phyloP scores from a whole-genome alignment of 2,888 invertebrate genomes.

The Scrobipalpa atriplicella region DNA sequence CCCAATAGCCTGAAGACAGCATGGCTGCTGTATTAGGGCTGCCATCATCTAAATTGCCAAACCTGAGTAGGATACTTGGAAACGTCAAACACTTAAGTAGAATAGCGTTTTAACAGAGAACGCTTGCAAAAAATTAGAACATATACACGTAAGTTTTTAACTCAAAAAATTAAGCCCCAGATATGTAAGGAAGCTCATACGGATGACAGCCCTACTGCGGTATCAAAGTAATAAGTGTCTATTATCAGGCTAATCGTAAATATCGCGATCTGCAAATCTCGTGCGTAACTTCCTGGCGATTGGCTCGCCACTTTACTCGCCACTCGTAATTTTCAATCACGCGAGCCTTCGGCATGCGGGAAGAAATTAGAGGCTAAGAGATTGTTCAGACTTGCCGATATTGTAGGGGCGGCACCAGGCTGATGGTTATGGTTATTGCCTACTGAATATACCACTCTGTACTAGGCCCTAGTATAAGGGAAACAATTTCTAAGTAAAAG shows the following conservation, averaged over 20 bases:
- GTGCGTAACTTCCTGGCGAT: constrained; percentile 30
- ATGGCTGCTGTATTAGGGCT: too few relatives aligned
- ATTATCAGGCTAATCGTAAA: constrained; percentile 18
- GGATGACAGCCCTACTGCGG: not conserved
- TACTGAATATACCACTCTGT: too few relatives aligned
- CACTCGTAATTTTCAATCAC: constrained; percentile 42
- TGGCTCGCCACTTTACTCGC: constrained; percentile 19
- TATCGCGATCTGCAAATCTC: constrained; percentile 18
- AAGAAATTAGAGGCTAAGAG: constrained; percentile 39
- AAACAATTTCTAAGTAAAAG: too few relatives aligned
- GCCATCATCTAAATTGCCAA: too few relatives aligned
- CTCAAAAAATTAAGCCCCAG: not conserved
- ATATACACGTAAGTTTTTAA: too few relatives aligned
- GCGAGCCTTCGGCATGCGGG: constrained; percentile 42
- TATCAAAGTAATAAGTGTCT: constrained; percentile 15
- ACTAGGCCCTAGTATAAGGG: too few relatives aligned
- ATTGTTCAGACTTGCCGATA: not conserved
- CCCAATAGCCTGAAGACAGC: too few relatives aligned
- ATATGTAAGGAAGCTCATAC: too few relatives aligned
- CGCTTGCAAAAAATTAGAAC: too few relatives aligned
- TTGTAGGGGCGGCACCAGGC: not conserved
- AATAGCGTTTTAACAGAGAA: too few relatives aligned
- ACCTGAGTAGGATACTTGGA: too few relatives aligned
- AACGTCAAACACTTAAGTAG: too few relatives aligned
- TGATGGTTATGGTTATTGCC: not conserved